Conservation (phyloP, 2,797 vertebrate genomes). For the Sphenodon punctatus region DNA sequence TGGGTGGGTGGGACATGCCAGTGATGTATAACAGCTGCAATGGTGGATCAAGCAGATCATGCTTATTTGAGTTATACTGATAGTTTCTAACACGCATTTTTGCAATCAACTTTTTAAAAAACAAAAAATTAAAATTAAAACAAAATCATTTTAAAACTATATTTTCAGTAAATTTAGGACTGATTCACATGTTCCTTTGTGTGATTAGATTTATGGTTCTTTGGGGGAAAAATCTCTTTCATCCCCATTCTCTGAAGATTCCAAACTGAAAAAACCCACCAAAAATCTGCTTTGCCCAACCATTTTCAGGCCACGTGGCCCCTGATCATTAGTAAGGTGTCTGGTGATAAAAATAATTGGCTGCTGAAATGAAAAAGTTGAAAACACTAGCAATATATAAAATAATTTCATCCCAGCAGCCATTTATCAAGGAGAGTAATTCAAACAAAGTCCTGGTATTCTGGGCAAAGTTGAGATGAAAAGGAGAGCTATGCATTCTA, state of each 20-base stretch:
- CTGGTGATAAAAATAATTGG: conserved; percentile 40
- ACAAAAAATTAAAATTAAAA: no score
- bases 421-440: conserved; percentile 2
- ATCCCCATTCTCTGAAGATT: conserved; percentile 1
- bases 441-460: neutral
- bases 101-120: no score
- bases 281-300: conserved; percentile 4
- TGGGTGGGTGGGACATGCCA: no score
- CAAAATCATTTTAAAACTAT: no score
- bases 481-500: neutral
- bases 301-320: conserved; percentile 35
- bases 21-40: no score
- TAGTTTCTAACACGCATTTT: no score
- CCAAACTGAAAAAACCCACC: conserved; percentile 12
- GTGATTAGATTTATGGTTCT: neutral
- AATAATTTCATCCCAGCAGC: conserved; percentile 34
- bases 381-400: conserved; percentile 13
- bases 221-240: neutral
- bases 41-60: no score
- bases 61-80: no score
- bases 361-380: conserved; percentile 16
- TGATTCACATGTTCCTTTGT: neutral
- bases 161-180: neutral
- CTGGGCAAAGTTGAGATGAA: neutral
- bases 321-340: conserved; percentile 18